Evolutionary conservation across 2,113 vertebrate species (phyloP), one percentile per base, ranked within the genome.

Genomic region (Sciurus niger): DNA sequence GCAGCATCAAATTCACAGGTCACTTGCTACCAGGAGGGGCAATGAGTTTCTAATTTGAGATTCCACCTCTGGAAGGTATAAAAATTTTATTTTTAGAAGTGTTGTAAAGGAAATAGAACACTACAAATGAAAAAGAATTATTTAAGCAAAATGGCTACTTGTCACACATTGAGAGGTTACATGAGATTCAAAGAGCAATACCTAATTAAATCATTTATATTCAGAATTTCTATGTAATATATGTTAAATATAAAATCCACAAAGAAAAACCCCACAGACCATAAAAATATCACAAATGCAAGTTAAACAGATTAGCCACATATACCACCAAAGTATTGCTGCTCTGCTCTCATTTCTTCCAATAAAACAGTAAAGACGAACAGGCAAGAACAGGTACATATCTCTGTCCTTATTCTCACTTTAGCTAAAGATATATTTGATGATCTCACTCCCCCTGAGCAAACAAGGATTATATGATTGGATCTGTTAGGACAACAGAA

Each of bases 51-150:
- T 37, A 84, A 9, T 84, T 40, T 53, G 13, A 76, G 58, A 82
- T 89, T 68, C 58, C 51, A 60, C 40, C 63, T 55, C 32, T 76
- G 73, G 30, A n/a, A 72, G 40, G 73, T 9, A 68, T 32, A 72
- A 76, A 73, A 25, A 34, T 30, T 95, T 72, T 46, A 87, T 37
- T 70, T 74, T 87, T 30, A 77, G 76, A 63, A 86, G 46, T 74
- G 55, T 55, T 67, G 24, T 32, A 53, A 37, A 88, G 72, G 58
- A 11, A 87, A 95, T 3, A 58, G 20, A 43, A 80, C 32, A 82
- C 22, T 70, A 70, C 51, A 91, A 89, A 40, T 30, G 58, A 84
- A 65, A 90, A 93, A 78, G 25, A 89, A 67, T 65, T 40, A 87
- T 0, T 32, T 48, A 83, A 76, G 46, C n/a, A 95, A 92, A 92